phyloP scores from a whole-genome alignment of 1,140 invertebrate genomes.

The Phthorimaea operculella region DNA sequence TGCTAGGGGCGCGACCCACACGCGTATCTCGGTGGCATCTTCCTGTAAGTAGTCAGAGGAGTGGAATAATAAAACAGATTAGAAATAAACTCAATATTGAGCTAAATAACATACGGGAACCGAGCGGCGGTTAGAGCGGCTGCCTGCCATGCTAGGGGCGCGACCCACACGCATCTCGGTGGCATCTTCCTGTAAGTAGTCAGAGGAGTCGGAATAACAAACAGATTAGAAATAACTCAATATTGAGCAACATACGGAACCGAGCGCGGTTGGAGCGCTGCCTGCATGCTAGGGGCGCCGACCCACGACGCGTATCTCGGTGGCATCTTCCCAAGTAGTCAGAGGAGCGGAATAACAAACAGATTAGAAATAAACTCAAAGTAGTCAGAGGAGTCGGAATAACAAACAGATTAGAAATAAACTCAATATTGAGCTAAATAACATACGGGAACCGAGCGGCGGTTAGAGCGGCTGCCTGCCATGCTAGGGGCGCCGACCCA shows the following conservation, averaged over 20 bases:
- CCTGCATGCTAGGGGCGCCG: slow-evolving; percentile 57
- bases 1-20: slow-evolving; percentile 57
- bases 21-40: slow-evolving; percentile 70
- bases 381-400: slow-evolving; percentile 13
- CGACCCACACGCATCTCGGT: slow-evolving; percentile 65
- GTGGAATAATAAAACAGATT: too few species aligned
- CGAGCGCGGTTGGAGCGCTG: slow-evolving; percentile 49
- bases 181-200: slow-evolving; percentile 60
- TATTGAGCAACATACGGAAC: slow-evolving; percentile 25
- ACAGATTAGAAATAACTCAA: too few species aligned
- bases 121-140: slow-evolving; percentile 49
- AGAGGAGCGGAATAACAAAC: too few species aligned
- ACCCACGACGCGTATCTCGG: slow-evolving; percentile 67
- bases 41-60: slow-evolving; percentile 29
- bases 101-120: too few species aligned
- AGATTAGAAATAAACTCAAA: too few species aligned
- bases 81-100: too few species aligned
- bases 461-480: slow-evolving; percentile 47
- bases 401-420: too few species aligned
- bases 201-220: too few species aligned
- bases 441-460: slow-evolving; percentile 54
- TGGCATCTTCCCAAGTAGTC: slow-evolving; percentile 58
- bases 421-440: background rate
- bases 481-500: slow-evolving; percentile 57
- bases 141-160: slow-evolving; percentile 58